Base-by-base conservation (phyloP, 2,888 invertebrate species). In the Tenthredo scrophulariae region DNA sequence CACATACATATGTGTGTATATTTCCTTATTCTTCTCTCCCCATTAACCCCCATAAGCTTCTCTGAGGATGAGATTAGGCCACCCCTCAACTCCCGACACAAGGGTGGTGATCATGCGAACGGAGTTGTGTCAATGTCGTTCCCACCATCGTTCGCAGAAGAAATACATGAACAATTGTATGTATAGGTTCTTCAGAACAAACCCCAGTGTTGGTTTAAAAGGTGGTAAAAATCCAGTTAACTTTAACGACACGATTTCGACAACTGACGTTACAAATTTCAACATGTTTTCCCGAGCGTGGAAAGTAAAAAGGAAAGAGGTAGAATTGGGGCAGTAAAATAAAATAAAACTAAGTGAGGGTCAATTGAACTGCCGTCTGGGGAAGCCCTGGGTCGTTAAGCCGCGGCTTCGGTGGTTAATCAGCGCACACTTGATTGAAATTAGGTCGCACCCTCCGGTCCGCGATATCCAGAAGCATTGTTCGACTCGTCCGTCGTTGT, bases 361-460 rank as follows among this genome's bases (percentile, higher is more conserved):
- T 74, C 72, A 43, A 74, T 74, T 74, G 72, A 74, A 74, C 50
- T 2, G 46, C 29, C 50, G 37, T 33, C 77, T 15, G 26, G 50
- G 29, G 46, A 54, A 54, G 54, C 29, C 33, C 26, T 26, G 37
- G 79, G 58, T 79, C 79, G 58, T 79, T 79, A 79, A 33, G 50
- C 79, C 58, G 58, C 33, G 37, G 75, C 58, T 83, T 83, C 29
- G 83, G 67, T 18, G 46, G 67, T 83, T 83, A 67, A 83, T 83
- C 70, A 67, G 67, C 29, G 83, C 18, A 40, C 18, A 46, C 83
- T 67, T 46, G 83, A 83, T 83, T 83, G 83, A 83, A 83, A 83
- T 83, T 33, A 83, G 67, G 83, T 83, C 83, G 43, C 62, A 80
- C 80, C 58, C 58, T 80, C 40, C 26, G 62, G 6, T 22, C 37